A percentile compares a stretch with the other conserved stretches of the same genome.
Conservation (phyloP, 2,888 invertebrate species). For the Nephrotoma guestfalica region DNA sequence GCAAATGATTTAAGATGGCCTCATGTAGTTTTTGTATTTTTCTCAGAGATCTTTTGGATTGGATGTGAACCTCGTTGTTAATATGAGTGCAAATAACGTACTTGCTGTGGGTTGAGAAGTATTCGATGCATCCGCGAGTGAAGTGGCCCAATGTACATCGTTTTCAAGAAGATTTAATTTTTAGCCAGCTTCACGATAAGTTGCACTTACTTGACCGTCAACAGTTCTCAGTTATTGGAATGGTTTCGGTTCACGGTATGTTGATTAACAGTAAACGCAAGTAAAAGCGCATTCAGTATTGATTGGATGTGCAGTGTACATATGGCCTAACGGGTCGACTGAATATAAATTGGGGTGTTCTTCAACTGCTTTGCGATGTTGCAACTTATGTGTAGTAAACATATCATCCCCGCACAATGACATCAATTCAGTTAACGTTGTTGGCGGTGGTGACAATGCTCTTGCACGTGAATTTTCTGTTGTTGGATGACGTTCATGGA, state of each 20-base stretch:
- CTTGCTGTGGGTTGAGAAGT: background rate
- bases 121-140: slow-evolving; percentile 13
- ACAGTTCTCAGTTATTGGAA: slow-evolving; percentile 19
- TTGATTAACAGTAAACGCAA: slow-evolving; percentile 7
- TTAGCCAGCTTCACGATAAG: slow-evolving; percentile 14
- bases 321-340: slow-evolving; percentile 9
- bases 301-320: slow-evolving; percentile 1
- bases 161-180: too few relatives aligned
- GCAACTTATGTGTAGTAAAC: too few relatives aligned
- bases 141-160: slow-evolving; percentile 16
- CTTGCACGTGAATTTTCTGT: too few relatives aligned
- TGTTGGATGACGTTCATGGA: too few relatives aligned
- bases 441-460: too few relatives aligned
- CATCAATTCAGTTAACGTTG: too few relatives aligned
- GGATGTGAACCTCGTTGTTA: background rate
- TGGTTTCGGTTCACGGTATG: slow-evolving; percentile 18
- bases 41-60: background rate
- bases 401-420: too few relatives aligned
- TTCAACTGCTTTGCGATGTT: slow-evolving; percentile 10
- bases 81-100: background rate
- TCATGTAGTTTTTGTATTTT: background rate
- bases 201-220: slow-evolving; percentile 17
- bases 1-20: background rate
- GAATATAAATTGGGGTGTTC: slow-evolving; percentile 10
- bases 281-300: slow-evolving; percentile 1